A percentile compares a stretch with the other conserved stretches of the same genome.
Evolutionary conservation across 1,140 invertebrate species (phyloP).

Genomic region (Drosophila asahinai): DNA sequence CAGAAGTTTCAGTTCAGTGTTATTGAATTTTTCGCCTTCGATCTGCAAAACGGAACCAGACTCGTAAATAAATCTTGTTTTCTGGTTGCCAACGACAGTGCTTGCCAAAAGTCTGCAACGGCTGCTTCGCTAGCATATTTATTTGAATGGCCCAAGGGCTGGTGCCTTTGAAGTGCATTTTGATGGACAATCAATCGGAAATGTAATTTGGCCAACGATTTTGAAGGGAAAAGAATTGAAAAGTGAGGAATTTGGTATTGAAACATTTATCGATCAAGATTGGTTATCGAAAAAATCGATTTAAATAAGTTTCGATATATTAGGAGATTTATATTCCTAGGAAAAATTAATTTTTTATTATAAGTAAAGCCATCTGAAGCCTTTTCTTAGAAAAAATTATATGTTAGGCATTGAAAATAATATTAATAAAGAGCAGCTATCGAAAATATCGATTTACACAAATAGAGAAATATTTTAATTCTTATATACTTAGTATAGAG

Average conservation of each 20-base stretch:
- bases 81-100: slow-evolving; percentile 38
- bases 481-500: too few relatives aligned
- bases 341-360: too few relatives aligned
- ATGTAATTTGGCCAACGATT: slow-evolving; percentile 14
- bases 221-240: not conserved
- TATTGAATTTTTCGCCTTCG: slow-evolving; percentile 76
- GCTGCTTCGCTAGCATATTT: slow-evolving; percentile 4
- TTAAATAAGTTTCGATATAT: not conserved
- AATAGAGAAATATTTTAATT: too few relatives aligned
- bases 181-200: slow-evolving; percentile 50
- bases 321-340: not conserved
- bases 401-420: too few relatives aligned
- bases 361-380: too few relatives aligned
- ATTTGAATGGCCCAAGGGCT: slow-evolving; percentile 1
- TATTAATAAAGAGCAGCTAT: too few relatives aligned
- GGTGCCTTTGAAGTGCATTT: slow-evolving; percentile 25
- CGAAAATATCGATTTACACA: too few relatives aligned
- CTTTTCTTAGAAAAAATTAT: too few relatives aligned
- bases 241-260: not conserved
- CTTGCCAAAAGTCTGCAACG: slow-evolving; percentile 34
- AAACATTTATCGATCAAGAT: not conserved
- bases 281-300: not conserved
- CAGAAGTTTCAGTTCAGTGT: slow-evolving; percentile 56
- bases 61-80: slow-evolving; percentile 49
- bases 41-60: slow-evolving; percentile 59